Evolutionary conservation across 2,797 vertebrate species (phyloP).

Genomic region (Peromyscus eremicus): DNA sequence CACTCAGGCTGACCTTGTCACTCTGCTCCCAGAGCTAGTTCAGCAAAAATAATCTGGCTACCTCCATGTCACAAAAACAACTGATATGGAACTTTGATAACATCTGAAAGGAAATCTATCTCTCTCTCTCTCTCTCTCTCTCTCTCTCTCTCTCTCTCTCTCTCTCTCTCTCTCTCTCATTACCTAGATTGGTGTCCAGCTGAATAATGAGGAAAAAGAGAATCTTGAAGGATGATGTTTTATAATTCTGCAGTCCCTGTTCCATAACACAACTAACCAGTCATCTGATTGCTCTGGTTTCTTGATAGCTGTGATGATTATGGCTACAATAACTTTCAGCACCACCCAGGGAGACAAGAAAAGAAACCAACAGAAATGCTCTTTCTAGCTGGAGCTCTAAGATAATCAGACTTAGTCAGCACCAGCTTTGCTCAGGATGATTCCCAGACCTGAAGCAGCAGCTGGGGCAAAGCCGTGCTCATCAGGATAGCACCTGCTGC

Average conservation of each 20-base stretch:
- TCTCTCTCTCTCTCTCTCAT: background rate
- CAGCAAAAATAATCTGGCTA: background rate
- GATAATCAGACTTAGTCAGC: background rate
- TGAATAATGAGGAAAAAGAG: background rate
- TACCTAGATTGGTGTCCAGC: background rate
- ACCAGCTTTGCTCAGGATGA: background rate
- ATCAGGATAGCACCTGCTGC: background rate
- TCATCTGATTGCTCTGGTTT: background rate
- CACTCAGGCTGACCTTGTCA: background rate
- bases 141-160: too few species aligned
- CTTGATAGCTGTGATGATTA: conserved; percentile 38
- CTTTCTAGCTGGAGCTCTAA: background rate
- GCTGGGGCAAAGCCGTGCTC: background rate
- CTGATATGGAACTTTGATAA: background rate
- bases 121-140: too few species aligned
- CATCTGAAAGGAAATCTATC: background rate
- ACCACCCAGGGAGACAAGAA: background rate
- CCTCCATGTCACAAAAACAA: background rate
- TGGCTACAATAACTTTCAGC: background rate
- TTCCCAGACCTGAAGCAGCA: background rate
- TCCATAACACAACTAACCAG: background rate
- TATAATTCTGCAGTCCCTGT: background rate
- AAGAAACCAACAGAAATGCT: background rate
- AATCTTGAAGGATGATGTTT: background rate
- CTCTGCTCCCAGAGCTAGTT: background rate